phyloP scores from a whole-genome alignment of 2,797 vertebrate species.

The Psittacula echo region DNA sequence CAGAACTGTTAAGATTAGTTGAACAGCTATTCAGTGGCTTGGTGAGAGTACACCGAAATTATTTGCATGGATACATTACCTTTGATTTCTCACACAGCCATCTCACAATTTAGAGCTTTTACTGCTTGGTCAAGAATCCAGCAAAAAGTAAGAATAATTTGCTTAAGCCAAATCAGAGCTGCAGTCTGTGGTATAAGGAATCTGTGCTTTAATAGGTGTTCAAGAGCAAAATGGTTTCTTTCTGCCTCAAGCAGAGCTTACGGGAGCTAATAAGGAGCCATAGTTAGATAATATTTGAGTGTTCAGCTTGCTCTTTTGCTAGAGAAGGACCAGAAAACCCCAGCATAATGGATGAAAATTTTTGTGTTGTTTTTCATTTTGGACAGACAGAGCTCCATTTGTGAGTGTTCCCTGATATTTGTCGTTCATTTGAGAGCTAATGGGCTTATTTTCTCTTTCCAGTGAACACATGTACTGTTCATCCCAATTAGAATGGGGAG shows the following conservation, averaged over 20 bases:
- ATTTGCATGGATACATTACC: neutral
- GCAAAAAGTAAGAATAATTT: neutral
- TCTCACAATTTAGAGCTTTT: neutral
- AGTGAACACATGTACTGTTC: constrained; percentile 42
- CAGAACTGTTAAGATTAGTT: constrained; percentile 9
- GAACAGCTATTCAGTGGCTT: neutral
- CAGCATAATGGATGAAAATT: neutral
- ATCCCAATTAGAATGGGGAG: constrained; percentile 51
- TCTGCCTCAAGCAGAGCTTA: neutral
- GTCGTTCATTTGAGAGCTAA: constrained; percentile 40
- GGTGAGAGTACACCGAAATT: neutral
- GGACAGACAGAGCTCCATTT: constrained; percentile 19
- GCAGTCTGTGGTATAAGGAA: neutral
- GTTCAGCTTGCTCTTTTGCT: neutral
- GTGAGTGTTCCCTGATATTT: constrained; percentile 31
- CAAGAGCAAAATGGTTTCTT: neutral
- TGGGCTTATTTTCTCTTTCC: constrained; percentile 53
- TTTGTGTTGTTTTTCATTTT: constrained; percentile 4
- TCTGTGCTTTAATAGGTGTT: neutral
- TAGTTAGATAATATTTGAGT: neutral
- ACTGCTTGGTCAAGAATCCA: neutral
- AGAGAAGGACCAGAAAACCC: neutral
- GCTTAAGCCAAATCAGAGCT: neutral
- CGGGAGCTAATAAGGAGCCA: neutral
- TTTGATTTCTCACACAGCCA: neutral